phyloP scores from a whole-genome alignment of 2,888 invertebrate species.

The Lepetodrilus schrolli region DNA sequence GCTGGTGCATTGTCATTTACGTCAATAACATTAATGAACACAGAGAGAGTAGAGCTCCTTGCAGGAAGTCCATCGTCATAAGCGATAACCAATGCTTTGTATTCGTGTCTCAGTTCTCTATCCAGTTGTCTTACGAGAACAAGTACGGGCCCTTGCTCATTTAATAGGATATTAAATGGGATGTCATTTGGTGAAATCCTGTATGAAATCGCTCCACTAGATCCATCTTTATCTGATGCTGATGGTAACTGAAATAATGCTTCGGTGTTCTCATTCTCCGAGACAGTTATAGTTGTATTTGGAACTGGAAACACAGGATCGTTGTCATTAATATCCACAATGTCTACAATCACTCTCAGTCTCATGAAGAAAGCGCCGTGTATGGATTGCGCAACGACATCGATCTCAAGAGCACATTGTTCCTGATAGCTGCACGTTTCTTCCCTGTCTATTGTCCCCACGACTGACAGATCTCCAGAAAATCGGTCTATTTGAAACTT shows the following conservation, averaged over 20 bases:
- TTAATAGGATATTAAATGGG: slow-evolving; percentile 18
- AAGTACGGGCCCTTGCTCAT: slow-evolving; percentile 61
- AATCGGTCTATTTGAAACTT: slow-evolving; percentile 36
- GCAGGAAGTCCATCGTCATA: slow-evolving; percentile 24
- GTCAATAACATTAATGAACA: slow-evolving; percentile 33
- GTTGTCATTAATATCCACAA: slow-evolving; percentile 44
- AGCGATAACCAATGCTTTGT: slow-evolving; percentile 31
- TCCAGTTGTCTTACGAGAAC: slow-evolving; percentile 28
- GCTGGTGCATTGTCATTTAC: slow-evolving; percentile 39
- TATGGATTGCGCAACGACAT: slow-evolving; percentile 37
- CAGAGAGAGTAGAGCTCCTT: slow-evolving; percentile 28
- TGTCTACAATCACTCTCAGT: slow-evolving; percentile 34
- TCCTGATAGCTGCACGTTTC: slow-evolving; percentile 34
- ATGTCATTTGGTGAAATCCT: slow-evolving; percentile 26
- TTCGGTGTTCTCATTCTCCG: slow-evolving; percentile 33
- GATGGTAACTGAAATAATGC: slow-evolving; percentile 35
- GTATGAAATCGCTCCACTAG: slow-evolving; percentile 36
- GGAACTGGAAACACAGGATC: slow-evolving; percentile 34
- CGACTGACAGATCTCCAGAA: slow-evolving; percentile 38
- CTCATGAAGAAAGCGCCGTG: slow-evolving; percentile 35
- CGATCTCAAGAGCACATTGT: slow-evolving; percentile 32
- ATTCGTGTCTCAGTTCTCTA: slow-evolving; percentile 32
- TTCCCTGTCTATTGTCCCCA: slow-evolving; percentile 37
- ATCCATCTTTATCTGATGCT: slow-evolving; percentile 39
- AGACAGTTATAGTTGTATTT: slow-evolving; percentile 30